Conservation (phyloP, 2,797 vertebrate species). For the Clamator glandarius region DNA sequence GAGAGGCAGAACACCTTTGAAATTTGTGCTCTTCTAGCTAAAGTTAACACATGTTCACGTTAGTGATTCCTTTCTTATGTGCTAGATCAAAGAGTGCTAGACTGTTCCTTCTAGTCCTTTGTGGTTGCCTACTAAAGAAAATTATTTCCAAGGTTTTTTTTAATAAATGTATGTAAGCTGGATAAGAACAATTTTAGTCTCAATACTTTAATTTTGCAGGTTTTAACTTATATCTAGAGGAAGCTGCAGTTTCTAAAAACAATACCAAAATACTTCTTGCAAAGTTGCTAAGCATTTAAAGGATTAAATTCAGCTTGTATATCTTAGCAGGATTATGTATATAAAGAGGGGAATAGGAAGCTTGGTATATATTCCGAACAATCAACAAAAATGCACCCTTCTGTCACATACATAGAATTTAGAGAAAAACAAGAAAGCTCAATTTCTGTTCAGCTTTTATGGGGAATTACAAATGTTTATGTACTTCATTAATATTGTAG, state of each 20-base stretch:
- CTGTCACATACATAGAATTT: not conserved
- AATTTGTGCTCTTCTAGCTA: not conserved
- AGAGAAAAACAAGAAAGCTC: not conserved
- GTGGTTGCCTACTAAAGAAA: not conserved
- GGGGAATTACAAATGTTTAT: not conserved
- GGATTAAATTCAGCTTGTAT: not conserved
- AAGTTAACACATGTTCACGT: not conserved
- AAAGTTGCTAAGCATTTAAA: not conserved
- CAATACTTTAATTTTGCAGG: not conserved
- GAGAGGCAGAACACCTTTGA: not conserved
- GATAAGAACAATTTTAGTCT: not conserved
- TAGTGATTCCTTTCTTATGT: not conserved
- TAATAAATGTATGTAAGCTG: not conserved
- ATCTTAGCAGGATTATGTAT: not conserved
- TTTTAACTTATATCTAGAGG: not conserved
- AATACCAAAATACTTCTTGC: not conserved
- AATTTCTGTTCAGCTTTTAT: not conserved
- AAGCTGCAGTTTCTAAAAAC: not conserved
- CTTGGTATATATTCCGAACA: not conserved
- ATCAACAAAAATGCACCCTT: not conserved
- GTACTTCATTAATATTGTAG: not conserved
- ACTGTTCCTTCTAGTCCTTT: not conserved
- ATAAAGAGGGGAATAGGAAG: not conserved
- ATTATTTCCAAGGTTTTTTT: not conserved
- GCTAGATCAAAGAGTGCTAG: not conserved